Percentiles rank a stretch among this genome's conserved stretches.
phyloP scores from a whole-genome alignment of 2,797 vertebrate species.

The Anomalospiza imberbis region DNA sequence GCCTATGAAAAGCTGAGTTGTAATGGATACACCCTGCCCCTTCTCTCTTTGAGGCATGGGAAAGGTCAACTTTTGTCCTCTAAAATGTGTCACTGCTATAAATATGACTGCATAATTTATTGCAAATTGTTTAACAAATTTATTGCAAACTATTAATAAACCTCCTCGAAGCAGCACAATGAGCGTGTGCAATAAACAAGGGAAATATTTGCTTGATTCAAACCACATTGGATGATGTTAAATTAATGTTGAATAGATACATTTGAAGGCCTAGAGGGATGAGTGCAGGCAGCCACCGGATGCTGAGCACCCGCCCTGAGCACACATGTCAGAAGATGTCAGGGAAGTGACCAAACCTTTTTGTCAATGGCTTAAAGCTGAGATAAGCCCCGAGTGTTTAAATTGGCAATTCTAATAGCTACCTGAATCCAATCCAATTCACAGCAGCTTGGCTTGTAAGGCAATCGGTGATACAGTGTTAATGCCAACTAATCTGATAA shows the following conservation, averaged over 20 bases:
- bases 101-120: constrained; percentile 73
- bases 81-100: constrained; percentile 73
- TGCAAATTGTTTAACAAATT: constrained; percentile 72
- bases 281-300: constrained; percentile 9
- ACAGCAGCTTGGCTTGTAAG: constrained; percentile 54
- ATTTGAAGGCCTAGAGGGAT: constrained; percentile 57
- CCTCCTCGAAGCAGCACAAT: constrained; percentile 65
- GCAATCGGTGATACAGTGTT: constrained; percentile 63
- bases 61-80: constrained; percentile 75
- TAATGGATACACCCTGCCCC: constrained; percentile 65
- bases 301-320: constrained; percentile 22
- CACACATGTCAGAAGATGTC: constrained; percentile 53
- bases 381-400: constrained; percentile 61
- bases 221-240: constrained; percentile 68
- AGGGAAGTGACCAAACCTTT: constrained; percentile 57
- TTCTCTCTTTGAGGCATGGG: constrained; percentile 72
- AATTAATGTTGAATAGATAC: constrained; percentile 57
- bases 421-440: constrained; percentile 63
- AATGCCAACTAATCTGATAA: constrained; percentile 68
- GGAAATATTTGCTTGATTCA: constrained; percentile 71
- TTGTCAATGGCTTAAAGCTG: constrained; percentile 60
- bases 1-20: constrained; percentile 10
- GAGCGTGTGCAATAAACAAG: constrained; percentile 67
- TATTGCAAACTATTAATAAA: constrained; percentile 75
- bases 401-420: constrained; percentile 63